Evolutionary conservation across 2,888 invertebrate species (phyloP).

Genomic region (Sicus ferrugineus): DNA sequence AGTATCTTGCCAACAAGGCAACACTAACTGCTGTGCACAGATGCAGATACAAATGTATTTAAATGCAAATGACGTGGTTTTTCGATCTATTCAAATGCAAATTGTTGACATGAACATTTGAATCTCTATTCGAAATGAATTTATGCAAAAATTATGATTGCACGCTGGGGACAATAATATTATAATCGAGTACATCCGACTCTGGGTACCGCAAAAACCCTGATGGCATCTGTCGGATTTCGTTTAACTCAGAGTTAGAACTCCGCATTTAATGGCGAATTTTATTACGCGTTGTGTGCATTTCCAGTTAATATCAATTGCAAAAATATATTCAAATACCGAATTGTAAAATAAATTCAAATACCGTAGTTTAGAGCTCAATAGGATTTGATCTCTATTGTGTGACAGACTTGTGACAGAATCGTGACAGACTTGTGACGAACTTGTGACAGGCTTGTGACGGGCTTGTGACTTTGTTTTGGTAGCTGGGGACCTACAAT

Average conservation of each 20-base stretch:
- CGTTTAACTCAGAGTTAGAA: background rate
- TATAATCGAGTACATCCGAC: background rate
- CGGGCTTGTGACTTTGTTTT: no score
- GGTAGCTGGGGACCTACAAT: no score
- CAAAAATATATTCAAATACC: background rate
- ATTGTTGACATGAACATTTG: constrained; percentile 31
- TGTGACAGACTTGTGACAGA: no score
- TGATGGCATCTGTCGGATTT: background rate
- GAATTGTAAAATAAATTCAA: background rate
- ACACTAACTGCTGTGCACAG: background rate
- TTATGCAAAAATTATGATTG: constrained; percentile 33
- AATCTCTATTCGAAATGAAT: constrained; percentile 31
- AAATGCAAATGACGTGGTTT: constrained; percentile 23
- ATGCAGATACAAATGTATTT: constrained; percentile 15
- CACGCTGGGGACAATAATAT: constrained; percentile 17
- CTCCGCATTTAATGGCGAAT: background rate
- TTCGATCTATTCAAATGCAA: constrained; percentile 29
- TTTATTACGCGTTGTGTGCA: background rate
- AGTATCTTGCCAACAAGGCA: background rate
- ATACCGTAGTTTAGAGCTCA: background rate
- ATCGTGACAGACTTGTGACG: no score
- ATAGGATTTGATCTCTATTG: background rate
- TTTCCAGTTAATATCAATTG: background rate
- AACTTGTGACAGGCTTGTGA: no score
- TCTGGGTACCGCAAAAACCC: no score